Conservation (phyloP, 2,113 vertebrate species). For the Calyptommatus sinebrachiatus region DNA sequence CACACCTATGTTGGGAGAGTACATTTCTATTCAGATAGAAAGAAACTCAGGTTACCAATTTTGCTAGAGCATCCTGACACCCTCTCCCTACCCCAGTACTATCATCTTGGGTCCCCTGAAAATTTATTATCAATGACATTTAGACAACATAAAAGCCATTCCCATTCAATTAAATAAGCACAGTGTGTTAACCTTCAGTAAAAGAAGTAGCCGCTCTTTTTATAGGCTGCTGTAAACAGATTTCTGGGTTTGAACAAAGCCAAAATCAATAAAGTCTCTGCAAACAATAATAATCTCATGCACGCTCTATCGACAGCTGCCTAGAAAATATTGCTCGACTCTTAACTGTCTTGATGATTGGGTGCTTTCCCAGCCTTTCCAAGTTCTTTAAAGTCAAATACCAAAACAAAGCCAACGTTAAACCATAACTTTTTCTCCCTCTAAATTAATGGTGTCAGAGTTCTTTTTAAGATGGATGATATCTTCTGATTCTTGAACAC, state of each 20-base stretch:
- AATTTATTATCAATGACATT: slow-evolving; percentile 76
- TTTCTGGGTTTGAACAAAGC: slow-evolving; percentile 71
- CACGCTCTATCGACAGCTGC: slow-evolving; percentile 71
- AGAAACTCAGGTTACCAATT: slow-evolving; percentile 6
- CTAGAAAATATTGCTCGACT: slow-evolving; percentile 70
- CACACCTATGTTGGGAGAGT: too few relatives aligned
- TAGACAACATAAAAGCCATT: slow-evolving; percentile 71
- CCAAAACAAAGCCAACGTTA: slow-evolving; percentile 40
- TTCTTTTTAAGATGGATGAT: neutral
- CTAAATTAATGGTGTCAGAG: neutral
- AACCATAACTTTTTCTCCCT: slow-evolving; percentile 10
- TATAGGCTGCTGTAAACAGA: slow-evolving; percentile 72
- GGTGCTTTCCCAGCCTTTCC: slow-evolving; percentile 51
- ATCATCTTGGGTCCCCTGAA: slow-evolving; percentile 54
- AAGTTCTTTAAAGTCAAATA: slow-evolving; percentile 51
- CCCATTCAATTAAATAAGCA: slow-evolving; percentile 81
- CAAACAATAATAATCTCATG: slow-evolving; percentile 77
- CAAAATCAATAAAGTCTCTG: slow-evolving; percentile 75
- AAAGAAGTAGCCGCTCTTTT: slow-evolving; percentile 72
- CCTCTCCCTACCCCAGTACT: slow-evolving; percentile 3
- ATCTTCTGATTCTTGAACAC: neutral
- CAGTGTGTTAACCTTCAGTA: slow-evolving; percentile 72
- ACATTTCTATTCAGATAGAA: neutral
- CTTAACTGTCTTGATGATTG: slow-evolving; percentile 55
- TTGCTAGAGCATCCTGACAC: slow-evolving; percentile 34